Evolutionary conservation across 2,797 vertebrate genomes (phyloP), one percentile per base, ranked within the genome.

Genomic region (Sebastes jordani): DNA sequence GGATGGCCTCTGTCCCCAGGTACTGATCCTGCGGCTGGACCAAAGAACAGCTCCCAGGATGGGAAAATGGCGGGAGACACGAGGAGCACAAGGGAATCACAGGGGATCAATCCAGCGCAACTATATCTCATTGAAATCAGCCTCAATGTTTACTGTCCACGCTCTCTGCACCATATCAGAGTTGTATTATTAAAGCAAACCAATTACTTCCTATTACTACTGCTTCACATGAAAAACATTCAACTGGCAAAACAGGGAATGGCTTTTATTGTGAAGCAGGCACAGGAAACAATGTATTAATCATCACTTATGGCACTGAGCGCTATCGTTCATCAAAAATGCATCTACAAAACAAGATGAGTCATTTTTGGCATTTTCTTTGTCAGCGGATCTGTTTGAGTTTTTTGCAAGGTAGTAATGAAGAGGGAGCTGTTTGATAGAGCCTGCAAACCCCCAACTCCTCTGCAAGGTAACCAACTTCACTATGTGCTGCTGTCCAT

Each of bases 21-120:
- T 93, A 95, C 94, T 83, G 95, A 95, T 94, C 90, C 62, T 76
- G 60, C 16, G n/a, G 82, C 82, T 61, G 74, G 63, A 85, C 73
- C 55, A 46, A 64, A 66, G 72, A 79, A 66, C 32, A 71, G 80
- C 34, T 75, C 88, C 67, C 69, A 85, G 62, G 59, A 81, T 58
- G 60, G 83, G 27, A 74, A 85, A 77, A 78, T 81, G 74, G 63
- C 6, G n/a, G 49, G 18, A 81, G 81, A 85, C 63, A 62, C 6
- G 2, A 76, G 0, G 25, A 11, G 25, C 23, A 54, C 6, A 0
- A 36, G 7, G 34, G 22, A 70, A 32, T 76, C 20, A 65, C 42
- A 61, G 27, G 3, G 68, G 13, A 69, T 25, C 49, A 74, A 74
- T 67, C 22, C 25, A 52, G 56, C 5, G 1, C 38, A 62, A 58